Evolutionary conservation across 1,140 invertebrate species (phyloP), one percentile per base, ranked within the genome.

Genomic region (Macrobrachium nipponense): DNA sequence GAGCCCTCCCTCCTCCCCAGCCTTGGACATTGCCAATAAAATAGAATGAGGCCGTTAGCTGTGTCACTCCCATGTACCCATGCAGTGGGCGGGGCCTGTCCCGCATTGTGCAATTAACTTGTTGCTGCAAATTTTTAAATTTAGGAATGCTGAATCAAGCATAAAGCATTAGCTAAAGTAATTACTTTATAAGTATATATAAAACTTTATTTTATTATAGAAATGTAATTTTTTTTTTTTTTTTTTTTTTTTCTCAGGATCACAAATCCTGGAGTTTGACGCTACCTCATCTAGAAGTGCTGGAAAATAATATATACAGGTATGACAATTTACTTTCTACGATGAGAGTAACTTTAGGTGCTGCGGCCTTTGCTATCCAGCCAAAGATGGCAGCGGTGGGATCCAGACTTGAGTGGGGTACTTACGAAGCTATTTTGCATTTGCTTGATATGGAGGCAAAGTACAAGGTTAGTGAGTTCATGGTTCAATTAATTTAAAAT

Each of bases 401-500:
- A 61, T 60, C 58, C 4, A 12, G 70, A 10, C 15, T 20, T 15
- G 70, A 27, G 14, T 82, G 80, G 80, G 58, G 72, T 23, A 82
- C 80, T 18, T 73, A 59, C 14, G 23, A 18, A 5, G 80, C 80
- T 0, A 36, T 82, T 2, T 17, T 82, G 7, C 72, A 73, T 23
- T 58, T 82, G n/a, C 59, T 82, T 14, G 80, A 82, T 12, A 60
- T 61, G 51, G 80, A 82, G 60, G 80, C 80, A 18, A 82, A 82
- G 36, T 44, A 73, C 14, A 82, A 51, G 80, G 80, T 82, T 23
- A 77, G 7, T 14, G 14, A 59, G 59, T 43, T n/a, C 11, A 27
- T 4, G 23, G 23, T 70, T 36, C n/a, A 15, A 6, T 17, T 27
- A 70, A 3, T n/a, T 70, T 23, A 14, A 70, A 14, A 23, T 43